Percentiles rank a stretch among this genome's conserved stretches.
Conservation (phyloP, 2,888 invertebrate species). For the Meteorus cinctellus region DNA sequence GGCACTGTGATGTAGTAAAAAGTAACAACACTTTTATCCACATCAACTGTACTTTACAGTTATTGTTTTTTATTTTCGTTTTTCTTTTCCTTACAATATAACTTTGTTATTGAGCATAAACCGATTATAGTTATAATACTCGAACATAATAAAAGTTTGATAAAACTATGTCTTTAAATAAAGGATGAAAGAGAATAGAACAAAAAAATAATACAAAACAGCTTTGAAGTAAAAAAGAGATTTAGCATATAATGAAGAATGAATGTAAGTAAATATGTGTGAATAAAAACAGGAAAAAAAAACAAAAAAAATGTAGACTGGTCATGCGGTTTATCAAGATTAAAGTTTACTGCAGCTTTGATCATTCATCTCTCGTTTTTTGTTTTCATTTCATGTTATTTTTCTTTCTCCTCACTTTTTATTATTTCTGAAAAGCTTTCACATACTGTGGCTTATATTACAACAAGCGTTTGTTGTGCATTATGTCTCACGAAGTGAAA, state of each 20-base stretch:
- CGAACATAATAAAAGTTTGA: background rate
- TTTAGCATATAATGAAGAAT: background rate
- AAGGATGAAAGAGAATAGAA: background rate
- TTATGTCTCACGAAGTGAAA: slow-evolving; percentile 35
- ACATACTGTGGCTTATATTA: slow-evolving; percentile 39
- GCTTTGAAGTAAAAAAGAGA: background rate
- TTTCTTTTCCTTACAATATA: background rate
- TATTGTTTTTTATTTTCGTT: background rate
- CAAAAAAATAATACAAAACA: background rate
- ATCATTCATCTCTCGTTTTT: slow-evolving; percentile 26
- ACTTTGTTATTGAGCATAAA: background rate
- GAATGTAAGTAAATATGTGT: background rate
- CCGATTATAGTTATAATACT: background rate
- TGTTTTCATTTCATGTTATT: slow-evolving; percentile 8
- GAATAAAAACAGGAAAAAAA: background rate
- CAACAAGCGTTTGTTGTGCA: slow-evolving; percentile 59
- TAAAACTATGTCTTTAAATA: background rate
- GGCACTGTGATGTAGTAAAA: slow-evolving; percentile 40
- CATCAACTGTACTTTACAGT: background rate
- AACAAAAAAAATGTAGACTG: slow-evolving; percentile 8
- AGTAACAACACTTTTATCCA: background rate
- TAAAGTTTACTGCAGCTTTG: slow-evolving; percentile 29
- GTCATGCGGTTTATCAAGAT: slow-evolving; percentile 29
- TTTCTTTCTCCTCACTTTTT: background rate
- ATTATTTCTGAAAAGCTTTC: slow-evolving; percentile 21